These are phyloP conservation scores for Drosophila pruinosa DNA, from an alignment of 1,140 invertebrate species.

Conservation along the genomic window DNA sequence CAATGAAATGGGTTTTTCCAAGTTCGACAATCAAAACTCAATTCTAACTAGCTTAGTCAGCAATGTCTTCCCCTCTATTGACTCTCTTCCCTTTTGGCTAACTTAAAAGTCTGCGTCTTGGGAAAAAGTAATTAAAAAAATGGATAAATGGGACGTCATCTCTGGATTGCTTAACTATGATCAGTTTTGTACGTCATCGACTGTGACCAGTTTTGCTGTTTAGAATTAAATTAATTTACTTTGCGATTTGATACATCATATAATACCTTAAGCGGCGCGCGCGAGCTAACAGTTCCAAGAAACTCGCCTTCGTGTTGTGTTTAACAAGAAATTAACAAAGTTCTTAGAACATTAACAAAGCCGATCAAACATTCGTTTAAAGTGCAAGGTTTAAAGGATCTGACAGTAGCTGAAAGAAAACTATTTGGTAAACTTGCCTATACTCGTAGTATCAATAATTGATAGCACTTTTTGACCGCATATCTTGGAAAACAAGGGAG, in stretches of 20 bases:
- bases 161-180: not conserved
- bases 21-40: slow-evolving; percentile 23
- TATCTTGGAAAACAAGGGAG: not conserved
- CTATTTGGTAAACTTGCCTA: too few relatives aligned
- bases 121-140: slow-evolving; percentile 61
- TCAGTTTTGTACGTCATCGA: slow-evolving; percentile 1
- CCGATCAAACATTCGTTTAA: not conserved
- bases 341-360: slow-evolving; percentile 1
- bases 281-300: slow-evolving; percentile 21
- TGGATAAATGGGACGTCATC: slow-evolving; percentile 3
- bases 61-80: not conserved
- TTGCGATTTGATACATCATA: slow-evolving; percentile 3
- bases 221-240: not conserved
- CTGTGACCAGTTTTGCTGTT: slow-evolving; percentile 31
- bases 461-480: too few relatives aligned
- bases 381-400: not conserved
- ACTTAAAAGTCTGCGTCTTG: slow-evolving; percentile 46
- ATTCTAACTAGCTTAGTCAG: slow-evolving; percentile 22
- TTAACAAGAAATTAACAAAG: not conserved
- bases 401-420: too few relatives aligned
- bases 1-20: slow-evolving; percentile 68
- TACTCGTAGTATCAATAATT: not conserved
- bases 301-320: not conserved
- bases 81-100: not conserved
- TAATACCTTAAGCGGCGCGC: slow-evolving; percentile 2